These are phyloP conservation scores for Chrysolina americana DNA, from an alignment of 2,888 invertebrate genomes.

Conservation along the genomic window DNA sequence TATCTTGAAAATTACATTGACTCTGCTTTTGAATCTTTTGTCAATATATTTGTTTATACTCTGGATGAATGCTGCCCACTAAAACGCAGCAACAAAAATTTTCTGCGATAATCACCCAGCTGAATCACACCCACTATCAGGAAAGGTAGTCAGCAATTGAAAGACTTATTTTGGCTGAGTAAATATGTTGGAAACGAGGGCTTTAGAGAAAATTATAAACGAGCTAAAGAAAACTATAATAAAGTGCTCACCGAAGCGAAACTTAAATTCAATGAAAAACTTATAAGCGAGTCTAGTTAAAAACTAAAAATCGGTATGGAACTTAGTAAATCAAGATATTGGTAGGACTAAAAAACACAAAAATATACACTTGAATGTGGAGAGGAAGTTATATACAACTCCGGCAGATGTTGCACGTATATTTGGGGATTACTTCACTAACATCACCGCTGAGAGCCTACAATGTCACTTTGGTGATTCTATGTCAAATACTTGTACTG, in stretches of 20 bases:
- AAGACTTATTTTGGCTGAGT: not conserved
- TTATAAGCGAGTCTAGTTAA: no score
- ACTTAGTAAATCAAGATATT: no score
- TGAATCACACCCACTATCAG: conserved; percentile 1
- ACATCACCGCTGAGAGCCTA: no score
- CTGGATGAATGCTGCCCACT: conserved; percentile 14
- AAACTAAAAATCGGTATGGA: no score
- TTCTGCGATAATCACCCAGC: not conserved
- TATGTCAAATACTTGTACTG: no score
- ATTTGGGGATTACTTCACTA: no score
- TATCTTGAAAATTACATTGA: no score
- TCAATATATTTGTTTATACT: conserved; percentile 2
- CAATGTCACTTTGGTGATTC: no score
- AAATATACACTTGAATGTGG: no score
- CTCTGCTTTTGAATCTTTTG: conserved; percentile 9
- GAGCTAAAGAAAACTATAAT: not conserved
- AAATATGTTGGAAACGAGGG: conserved; percentile 4
- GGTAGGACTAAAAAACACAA: no score
- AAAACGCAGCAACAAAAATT: not conserved
- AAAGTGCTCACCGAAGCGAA: not conserved
- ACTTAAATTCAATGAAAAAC: not conserved
- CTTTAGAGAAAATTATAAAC: not conserved
- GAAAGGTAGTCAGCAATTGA: not conserved
- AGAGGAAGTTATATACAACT: no score
- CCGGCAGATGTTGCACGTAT: no score